Evolutionary conservation across 2,113 vertebrate species (phyloP).

Genomic region (Austrofundulus limnaeus): DNA sequence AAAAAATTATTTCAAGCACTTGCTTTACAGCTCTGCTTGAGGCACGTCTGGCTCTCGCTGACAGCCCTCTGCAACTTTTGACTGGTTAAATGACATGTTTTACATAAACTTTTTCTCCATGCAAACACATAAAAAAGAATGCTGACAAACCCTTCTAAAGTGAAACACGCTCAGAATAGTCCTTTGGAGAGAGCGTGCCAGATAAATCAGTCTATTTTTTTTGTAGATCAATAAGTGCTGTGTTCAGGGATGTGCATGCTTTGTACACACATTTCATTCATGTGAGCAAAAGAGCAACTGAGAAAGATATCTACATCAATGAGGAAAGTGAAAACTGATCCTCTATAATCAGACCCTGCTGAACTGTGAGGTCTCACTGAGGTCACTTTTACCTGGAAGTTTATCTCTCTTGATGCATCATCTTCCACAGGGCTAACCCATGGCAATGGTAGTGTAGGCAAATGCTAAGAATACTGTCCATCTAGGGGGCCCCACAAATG

Average conservation of each 20-base stretch:
- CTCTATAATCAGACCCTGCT: background rate
- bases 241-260: background rate
- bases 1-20: constrained; percentile 68
- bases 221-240: constrained; percentile 3
- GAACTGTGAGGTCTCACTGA: background rate
- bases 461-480: too few species aligned
- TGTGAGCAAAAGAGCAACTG: background rate
- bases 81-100: constrained; percentile 52
- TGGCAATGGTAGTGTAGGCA: too few species aligned
- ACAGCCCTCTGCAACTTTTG: constrained; percentile 55
- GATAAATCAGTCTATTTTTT: constrained; percentile 17
- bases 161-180: constrained; percentile 32
- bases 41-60: constrained; percentile 58
- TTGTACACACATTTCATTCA: background rate
- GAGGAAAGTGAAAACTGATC: background rate
- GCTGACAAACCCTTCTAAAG: constrained; percentile 43
- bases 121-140: constrained; percentile 46
- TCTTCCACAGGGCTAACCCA: too few species aligned
- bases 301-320: background rate
- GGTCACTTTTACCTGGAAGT: background rate
- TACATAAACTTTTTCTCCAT: constrained; percentile 41
- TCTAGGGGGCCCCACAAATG: too few species aligned
- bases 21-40: constrained; percentile 64
- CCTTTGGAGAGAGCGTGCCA: background rate
- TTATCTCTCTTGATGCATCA: background rate